Conservation (phyloP, 2,797 vertebrate species). For the Sebastes kiyomatsui region DNA sequence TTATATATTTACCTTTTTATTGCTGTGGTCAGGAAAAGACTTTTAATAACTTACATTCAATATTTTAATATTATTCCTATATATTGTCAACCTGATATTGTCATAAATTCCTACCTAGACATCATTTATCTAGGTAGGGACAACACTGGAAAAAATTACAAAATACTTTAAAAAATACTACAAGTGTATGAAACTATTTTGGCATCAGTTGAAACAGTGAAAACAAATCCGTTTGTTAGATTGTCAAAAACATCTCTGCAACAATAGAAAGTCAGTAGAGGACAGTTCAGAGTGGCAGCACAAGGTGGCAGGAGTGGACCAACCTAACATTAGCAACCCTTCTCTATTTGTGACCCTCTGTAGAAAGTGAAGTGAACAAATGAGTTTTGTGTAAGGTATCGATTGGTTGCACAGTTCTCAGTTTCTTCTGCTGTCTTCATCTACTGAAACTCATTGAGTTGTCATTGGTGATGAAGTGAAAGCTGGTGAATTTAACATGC, state of each 20-base stretch:
- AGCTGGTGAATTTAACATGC: not conserved
- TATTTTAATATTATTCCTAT: not conserved
- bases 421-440: not conserved
- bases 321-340: not conserved
- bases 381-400: not conserved
- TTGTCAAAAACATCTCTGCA: not conserved
- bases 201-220: not conserved
- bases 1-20: not conserved
- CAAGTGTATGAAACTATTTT: not conserved
- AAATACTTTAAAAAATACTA: not conserved
- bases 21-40: not conserved
- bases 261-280: not conserved
- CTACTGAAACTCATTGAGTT: not conserved
- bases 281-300: not conserved
- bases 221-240: not conserved
- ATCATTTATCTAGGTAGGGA: not conserved
- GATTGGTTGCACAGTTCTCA: too few relatives aligned
- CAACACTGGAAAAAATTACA: not conserved
- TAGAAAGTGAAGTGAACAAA: not conserved
- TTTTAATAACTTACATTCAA: not conserved
- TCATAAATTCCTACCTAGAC: too few relatives aligned
- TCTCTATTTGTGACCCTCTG: not conserved
- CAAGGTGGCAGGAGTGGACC: constrained; percentile 30
- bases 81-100: not conserved
- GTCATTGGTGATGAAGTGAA: not conserved